Evolutionary conservation across 1,140 invertebrate genomes (phyloP).

Genomic region (Ctenoplectra terminalis): DNA sequence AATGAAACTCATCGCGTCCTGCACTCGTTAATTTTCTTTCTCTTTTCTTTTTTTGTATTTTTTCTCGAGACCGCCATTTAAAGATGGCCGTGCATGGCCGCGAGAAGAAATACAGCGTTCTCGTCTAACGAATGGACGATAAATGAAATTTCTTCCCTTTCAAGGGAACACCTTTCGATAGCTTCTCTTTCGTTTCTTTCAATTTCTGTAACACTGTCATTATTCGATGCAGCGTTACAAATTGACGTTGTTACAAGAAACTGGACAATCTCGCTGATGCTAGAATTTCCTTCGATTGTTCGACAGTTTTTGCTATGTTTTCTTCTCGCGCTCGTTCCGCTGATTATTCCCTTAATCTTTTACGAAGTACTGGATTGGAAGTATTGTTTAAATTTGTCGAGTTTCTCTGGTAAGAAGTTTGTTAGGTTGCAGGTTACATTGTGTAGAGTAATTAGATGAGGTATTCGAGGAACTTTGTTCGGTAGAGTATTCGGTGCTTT

Average conservation of each 20-base stretch:
- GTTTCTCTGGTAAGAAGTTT: neutral
- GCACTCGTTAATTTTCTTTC: neutral
- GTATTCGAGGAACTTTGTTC: no score
- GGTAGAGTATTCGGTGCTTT: no score
- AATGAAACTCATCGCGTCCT: neutral
- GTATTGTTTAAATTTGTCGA: neutral
- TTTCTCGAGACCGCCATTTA: neutral
- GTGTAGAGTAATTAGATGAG: no score
- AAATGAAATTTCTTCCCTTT: conserved; percentile 54
- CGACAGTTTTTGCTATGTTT: neutral
- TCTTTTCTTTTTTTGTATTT: no score
- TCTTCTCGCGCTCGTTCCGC: neutral
- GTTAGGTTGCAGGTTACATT: no score
- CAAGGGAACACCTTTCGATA: neutral
- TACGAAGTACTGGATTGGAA: neutral
- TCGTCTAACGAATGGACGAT: conserved; percentile 43
- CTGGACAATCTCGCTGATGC: neutral
- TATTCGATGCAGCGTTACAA: no score
- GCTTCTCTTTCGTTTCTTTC: conserved; percentile 14
- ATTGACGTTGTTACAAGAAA: neutral
- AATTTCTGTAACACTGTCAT: conserved; percentile 21
- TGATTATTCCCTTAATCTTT: neutral
- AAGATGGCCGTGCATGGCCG: no score
- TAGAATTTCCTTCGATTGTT: neutral
- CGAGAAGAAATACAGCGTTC: neutral